Conservation (phyloP, 2,888 invertebrate species). For the Drosophila infuscata region DNA sequence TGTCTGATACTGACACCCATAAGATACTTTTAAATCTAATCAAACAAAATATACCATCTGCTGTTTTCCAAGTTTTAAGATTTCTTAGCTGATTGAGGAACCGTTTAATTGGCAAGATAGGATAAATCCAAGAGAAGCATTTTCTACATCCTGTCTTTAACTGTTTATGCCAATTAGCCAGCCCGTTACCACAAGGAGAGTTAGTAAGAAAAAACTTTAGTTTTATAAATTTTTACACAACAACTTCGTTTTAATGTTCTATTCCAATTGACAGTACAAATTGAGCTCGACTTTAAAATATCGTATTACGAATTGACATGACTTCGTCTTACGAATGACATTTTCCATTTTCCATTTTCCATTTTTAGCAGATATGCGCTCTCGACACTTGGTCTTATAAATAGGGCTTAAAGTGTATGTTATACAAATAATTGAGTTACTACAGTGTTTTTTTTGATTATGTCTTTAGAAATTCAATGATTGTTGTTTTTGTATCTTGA, state of each 20-base stretch:
- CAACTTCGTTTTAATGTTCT: slow-evolving; percentile 39
- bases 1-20: background rate
- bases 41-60: background rate
- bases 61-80: background rate
- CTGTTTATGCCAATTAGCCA: background rate
- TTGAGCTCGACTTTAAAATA: slow-evolving; percentile 49
- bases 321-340: slow-evolving; percentile 10
- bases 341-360: slow-evolving; percentile 19
- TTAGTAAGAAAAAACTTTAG: background rate
- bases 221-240: slow-evolving; percentile 42
- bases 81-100: background rate
- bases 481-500: slow-evolving; percentile 19
- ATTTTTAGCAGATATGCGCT: slow-evolving; percentile 23
- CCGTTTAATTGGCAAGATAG: background rate
- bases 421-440: slow-evolving; percentile 31
- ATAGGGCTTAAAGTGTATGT: slow-evolving; percentile 17
- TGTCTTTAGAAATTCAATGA: slow-evolving; percentile 41
- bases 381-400: slow-evolving; percentile 24
- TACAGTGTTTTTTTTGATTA: slow-evolving; percentile 32
- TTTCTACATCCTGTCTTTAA: background rate
- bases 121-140: background rate
- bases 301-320: slow-evolving; percentile 38
- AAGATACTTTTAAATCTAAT: background rate
- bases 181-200: background rate
- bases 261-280: slow-evolving; percentile 58